Evolutionary conservation across 1,140 invertebrate species (phyloP).

Genomic region (Drosophila murphyi): DNA sequence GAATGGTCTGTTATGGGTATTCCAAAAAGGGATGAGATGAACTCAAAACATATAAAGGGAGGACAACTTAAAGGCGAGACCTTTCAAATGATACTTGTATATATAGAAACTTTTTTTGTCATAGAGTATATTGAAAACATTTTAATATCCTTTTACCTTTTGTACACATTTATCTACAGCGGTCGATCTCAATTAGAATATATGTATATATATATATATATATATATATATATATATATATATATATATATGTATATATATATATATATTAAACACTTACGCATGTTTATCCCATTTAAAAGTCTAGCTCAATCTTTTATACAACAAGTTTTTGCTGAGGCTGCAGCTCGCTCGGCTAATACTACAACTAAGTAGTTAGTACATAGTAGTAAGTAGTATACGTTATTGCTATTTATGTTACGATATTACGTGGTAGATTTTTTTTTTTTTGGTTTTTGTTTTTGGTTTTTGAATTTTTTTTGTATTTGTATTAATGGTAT

Average conservation of each 20-base stretch:
- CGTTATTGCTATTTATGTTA: slow-evolving; percentile 79
- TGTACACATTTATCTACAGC: slow-evolving; percentile 77
- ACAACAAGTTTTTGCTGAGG: slow-evolving; percentile 70
- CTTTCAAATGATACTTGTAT: slow-evolving; percentile 48
- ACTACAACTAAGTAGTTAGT: slow-evolving; percentile 1
- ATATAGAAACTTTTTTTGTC: slow-evolving; percentile 7
- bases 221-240: slow-evolving; percentile 49
- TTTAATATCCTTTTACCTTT: slow-evolving; percentile 35
- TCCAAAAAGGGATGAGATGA: slow-evolving; percentile 10
- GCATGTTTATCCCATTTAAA: slow-evolving; percentile 57
- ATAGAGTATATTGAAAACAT: slow-evolving; percentile 30
- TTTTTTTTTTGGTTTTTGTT: slow-evolving; percentile 5
- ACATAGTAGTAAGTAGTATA: slow-evolving; percentile 48
- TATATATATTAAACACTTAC: slow-evolving; percentile 66
- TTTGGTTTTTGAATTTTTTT: slow-evolving; percentile 5
- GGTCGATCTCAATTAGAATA: slow-evolving; percentile 40
- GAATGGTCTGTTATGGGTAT: slow-evolving; percentile 55
- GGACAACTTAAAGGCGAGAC: slow-evolving; percentile 67
- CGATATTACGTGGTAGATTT: slow-evolving; percentile 65
- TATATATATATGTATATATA: slow-evolving; percentile 47
- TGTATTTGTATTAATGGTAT: slow-evolving; percentile 53
- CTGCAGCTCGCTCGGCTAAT: slow-evolving; percentile 52
- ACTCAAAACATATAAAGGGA: not conserved
- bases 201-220: slow-evolving; percentile 36
- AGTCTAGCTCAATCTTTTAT: slow-evolving; percentile 78